Base-by-base conservation (phyloP, 2,797 vertebrate genomes). In the Trematomus bernacchii region DNA sequence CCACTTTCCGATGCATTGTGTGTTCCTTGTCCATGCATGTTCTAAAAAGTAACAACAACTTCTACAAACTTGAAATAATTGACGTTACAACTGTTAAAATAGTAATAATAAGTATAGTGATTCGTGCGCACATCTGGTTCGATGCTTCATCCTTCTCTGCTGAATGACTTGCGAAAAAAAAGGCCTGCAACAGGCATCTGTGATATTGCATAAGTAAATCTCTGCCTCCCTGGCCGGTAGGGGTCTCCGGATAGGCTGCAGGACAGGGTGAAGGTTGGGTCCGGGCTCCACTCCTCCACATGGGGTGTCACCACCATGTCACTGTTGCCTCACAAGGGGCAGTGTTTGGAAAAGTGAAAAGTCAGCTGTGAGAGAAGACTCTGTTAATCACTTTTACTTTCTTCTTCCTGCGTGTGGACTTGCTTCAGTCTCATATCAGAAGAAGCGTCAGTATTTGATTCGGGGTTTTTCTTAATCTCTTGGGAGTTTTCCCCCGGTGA, bases 231-330 rank as follows among this genome's bases (percentile, higher is more conserved):
- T 51, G 54, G 64, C 92, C 94, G 14, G 87, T 33, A 93, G 93
- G 85, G 89, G 92, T 90, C 89, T 86, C 87, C 61, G 75, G 82
- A 70, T 33, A 19, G 19, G 33, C 33, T 37, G 10, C 72, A 27
- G 85, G 76, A 58, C 76, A n/a, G 76, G 71, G 62, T 9, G 65
- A 80, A 77, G 87, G 77, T 81, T 69, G 43, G 59, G 76, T 67
- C 64, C 82, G 57, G 15, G 76, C 63, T 37, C 59, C 19, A 73
- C 67, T 27, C 71, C 68, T 16, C 78, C 89, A 61, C 85, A 66
- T 71, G 90, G 81, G 77, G 82, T 86, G 87, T 86, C 82, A 77
- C 66, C 46, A 62, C 66, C 46, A 62, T 84, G 86, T 80, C 78
- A 83, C 76, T n/a, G 76, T 6, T 6, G 80, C 67, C 76, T 48